Percentiles rank a stretch among this genome's conserved stretches.
Conservation (phyloP, 2,797 vertebrate genomes). For the Bryconaethiops microstoma region DNA sequence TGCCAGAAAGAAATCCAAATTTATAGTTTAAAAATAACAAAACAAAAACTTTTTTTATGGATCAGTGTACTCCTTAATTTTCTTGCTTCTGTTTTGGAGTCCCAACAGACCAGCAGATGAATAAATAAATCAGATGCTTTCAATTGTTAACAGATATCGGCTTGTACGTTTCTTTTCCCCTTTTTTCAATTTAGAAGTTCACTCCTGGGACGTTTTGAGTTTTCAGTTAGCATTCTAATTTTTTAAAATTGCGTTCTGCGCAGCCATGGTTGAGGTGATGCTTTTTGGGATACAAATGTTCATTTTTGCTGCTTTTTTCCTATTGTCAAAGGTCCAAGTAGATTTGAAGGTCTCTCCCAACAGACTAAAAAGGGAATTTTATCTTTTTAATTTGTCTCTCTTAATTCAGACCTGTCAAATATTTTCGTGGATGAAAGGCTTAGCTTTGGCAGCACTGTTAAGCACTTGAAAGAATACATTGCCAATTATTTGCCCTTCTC, state of each 20-base stretch:
- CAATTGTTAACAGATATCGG: slow-evolving; percentile 42
- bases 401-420: slow-evolving; percentile 54
- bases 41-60: background rate
- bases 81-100: slow-evolving; percentile 24
- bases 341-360: slow-evolving; percentile 43
- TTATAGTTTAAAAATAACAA: slow-evolving; percentile 14
- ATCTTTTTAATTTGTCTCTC: slow-evolving; percentile 60
- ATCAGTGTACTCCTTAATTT: slow-evolving; percentile 23
- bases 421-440: slow-evolving; percentile 52
- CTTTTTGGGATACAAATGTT: slow-evolving; percentile 45
- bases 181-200: slow-evolving; percentile 26
- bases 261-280: slow-evolving; percentile 20
- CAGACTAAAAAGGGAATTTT: slow-evolving; percentile 59
- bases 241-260: slow-evolving; percentile 41
- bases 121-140: slow-evolving; percentile 41
- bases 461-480: slow-evolving; percentile 47
- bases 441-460: slow-evolving; percentile 37
- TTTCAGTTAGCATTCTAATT: slow-evolving; percentile 50
- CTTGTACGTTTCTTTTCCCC: background rate
- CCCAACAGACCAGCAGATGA: slow-evolving; percentile 34
- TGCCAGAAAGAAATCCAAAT: background rate
- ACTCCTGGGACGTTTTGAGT: slow-evolving; percentile 4
- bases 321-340: slow-evolving; percentile 49
- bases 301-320: slow-evolving; percentile 13
- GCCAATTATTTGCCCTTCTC: slow-evolving; percentile 37